Conservation (phyloP, 2,113 vertebrate species). For the Athene noctua region DNA sequence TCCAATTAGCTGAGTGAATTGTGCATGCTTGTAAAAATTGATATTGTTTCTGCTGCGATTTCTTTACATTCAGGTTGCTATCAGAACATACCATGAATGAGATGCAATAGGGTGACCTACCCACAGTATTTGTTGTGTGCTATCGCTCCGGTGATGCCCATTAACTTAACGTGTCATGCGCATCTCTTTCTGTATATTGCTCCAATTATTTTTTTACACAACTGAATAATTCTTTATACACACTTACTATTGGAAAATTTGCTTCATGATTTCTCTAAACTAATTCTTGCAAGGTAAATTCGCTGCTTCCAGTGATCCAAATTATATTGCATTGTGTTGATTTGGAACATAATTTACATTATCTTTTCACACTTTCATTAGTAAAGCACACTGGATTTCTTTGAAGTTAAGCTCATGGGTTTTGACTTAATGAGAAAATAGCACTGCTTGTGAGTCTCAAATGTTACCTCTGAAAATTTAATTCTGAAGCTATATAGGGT, state of each 20-base stretch:
- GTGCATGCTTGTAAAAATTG: not conserved
- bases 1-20: not conserved
- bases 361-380: not conserved
- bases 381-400: not conserved
- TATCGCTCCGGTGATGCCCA: not conserved
- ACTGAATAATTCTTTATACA: not conserved
- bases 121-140: not conserved
- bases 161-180: not conserved
- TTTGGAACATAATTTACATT: not conserved
- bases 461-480: not conserved
- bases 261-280: not conserved
- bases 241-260: not conserved
- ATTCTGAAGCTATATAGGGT: not conserved
- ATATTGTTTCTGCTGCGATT: not conserved
- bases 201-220: not conserved
- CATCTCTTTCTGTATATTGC: not conserved
- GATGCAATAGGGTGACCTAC: not conserved
- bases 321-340: not conserved
- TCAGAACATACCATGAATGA: not conserved
- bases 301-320: not conserved
- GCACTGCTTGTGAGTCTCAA: not conserved
- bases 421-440: not conserved
- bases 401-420: not conserved
- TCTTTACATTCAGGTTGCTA: not conserved
- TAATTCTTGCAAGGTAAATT: not conserved